These are phyloP conservation scores for Drosophila funebris DNA, from an alignment of 1,140 invertebrate genomes.

Conservation along the genomic window DNA sequence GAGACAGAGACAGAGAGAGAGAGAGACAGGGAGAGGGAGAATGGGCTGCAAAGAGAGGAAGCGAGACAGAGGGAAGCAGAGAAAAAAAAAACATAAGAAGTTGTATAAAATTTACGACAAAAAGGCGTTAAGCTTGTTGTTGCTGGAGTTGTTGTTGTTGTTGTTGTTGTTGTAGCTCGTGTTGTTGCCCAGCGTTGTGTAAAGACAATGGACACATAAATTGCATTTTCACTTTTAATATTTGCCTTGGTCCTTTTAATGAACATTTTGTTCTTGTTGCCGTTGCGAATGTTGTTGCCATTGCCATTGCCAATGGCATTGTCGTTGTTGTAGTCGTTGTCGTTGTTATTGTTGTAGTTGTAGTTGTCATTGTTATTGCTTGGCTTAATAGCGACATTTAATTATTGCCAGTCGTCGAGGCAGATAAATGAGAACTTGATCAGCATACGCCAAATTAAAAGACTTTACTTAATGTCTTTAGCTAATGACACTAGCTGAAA, in stretches of 20 bases:
- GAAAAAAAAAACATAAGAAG: slow-evolving; percentile 24
- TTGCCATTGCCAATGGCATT: slow-evolving; percentile 13
- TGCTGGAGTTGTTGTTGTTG: slow-evolving; percentile 39
- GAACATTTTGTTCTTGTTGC: slow-evolving; percentile 36
- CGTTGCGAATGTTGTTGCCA: neutral
- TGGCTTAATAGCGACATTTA: slow-evolving; percentile 48
- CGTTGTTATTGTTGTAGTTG: slow-evolving; percentile 7
- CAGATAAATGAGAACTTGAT: slow-evolving; percentile 28
- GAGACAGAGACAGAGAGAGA: neutral
- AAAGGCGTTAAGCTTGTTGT: slow-evolving; percentile 75
- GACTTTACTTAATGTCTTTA: neutral
- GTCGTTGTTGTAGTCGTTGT: slow-evolving; percentile 4
- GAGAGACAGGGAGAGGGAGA: neutral
- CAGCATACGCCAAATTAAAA: slow-evolving; percentile 25
- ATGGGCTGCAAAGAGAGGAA: too few relatives aligned
- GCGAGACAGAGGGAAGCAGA: neutral
- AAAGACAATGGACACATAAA: slow-evolving; percentile 77
- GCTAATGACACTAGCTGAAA: neutral
- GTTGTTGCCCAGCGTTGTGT: slow-evolving; percentile 22
- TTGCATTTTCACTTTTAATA: slow-evolving; percentile 81
- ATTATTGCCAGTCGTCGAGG: slow-evolving; percentile 32
- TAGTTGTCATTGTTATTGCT: slow-evolving; percentile 2
- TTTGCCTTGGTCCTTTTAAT: slow-evolving; percentile 61
- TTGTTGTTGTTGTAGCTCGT: slow-evolving; percentile 16
- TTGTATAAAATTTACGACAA: slow-evolving; percentile 75